Base-by-base conservation (phyloP, 2,888 invertebrate genomes). In the Lasioglossum pauxillum region DNA sequence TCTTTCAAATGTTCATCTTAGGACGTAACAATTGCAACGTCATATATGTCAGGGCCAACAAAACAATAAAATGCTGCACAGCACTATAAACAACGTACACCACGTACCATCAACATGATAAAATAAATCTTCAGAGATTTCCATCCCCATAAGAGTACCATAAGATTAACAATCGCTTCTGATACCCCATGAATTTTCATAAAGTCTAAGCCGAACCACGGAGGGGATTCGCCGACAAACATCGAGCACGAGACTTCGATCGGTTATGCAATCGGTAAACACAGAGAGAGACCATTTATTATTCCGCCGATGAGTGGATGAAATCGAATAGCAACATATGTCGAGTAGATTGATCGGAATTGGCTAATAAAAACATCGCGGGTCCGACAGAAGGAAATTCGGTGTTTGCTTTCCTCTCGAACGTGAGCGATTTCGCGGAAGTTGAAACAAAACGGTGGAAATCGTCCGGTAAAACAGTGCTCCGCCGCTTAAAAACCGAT, bases 401-500 rank as follows among this genome's bases (percentile, higher is more conserved):
- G 23, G 3, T 67, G 67, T 69, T 69, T 69, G 35, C 23, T 4
- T 19, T 23, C 38, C 23, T 12, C 35, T 69, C 23, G 35, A 23
- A 38, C 35, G 67, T 38, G 41, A 41, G 23, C 41, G n/a, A 41
- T 71, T 71, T n/a, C 41, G n/a, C 71, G 73, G 27, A 73, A 73
- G 46, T 31, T 49, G 49, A 49, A 74, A 74, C 35, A 74, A 35
- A 74, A 31, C 74, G 35, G 12, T 19, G 5, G n/a, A 49, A 35
- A 74, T 44, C 72, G 73, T 27, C 19, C 31, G 41, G 73, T 27
- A 16, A 46, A 53, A 69, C 38, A 23, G 69, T 44, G 31, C 46
- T 38, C 14, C 35, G 35, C 23, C 71, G 71, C 27, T 77, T 49
- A 80, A 75, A 80, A 75, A 75, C 46, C 80, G 53, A 75, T 75